Evolutionary conservation across 2,113 vertebrate genomes (phyloP).

Genomic region (Psittacula cyanocephala): DNA sequence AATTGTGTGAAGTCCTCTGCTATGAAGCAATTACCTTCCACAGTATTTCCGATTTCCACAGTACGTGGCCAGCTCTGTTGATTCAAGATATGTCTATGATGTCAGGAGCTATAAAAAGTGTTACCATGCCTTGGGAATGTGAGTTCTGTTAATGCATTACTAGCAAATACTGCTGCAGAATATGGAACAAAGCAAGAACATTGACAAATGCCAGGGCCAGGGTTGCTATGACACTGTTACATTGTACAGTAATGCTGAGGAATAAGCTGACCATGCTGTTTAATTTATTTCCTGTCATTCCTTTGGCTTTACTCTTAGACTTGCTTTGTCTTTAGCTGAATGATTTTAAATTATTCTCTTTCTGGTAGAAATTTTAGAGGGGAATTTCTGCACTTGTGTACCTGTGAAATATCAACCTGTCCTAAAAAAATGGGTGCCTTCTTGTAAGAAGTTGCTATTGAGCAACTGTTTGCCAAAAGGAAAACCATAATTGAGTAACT

Average conservation of each 20-base stretch:
- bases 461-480: neutral
- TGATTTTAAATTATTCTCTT: neutral
- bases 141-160: slow-evolving; percentile 43
- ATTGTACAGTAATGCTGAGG: neutral
- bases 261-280: neutral
- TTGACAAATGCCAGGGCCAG: neutral
- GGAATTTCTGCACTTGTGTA: neutral
- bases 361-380: neutral
- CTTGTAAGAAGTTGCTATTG: neutral
- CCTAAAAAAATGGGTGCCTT: neutral
- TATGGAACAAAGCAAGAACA: neutral
- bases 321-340: neutral
- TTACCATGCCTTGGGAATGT: slow-evolving; percentile 9
- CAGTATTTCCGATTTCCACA: neutral
- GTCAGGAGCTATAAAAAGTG: neutral
- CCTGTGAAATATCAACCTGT: neutral
- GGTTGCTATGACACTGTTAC: neutral
- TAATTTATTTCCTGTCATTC: neutral
- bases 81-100: neutral
- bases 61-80: neutral
- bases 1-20: slow-evolving; percentile 10
- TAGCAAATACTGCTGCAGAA: neutral
- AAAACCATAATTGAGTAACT: neutral
- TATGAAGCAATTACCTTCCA: neutral
- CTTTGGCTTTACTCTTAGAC: neutral